Conservation (phyloP, 2,113 vertebrate species). For the Globicephala melas region DNA sequence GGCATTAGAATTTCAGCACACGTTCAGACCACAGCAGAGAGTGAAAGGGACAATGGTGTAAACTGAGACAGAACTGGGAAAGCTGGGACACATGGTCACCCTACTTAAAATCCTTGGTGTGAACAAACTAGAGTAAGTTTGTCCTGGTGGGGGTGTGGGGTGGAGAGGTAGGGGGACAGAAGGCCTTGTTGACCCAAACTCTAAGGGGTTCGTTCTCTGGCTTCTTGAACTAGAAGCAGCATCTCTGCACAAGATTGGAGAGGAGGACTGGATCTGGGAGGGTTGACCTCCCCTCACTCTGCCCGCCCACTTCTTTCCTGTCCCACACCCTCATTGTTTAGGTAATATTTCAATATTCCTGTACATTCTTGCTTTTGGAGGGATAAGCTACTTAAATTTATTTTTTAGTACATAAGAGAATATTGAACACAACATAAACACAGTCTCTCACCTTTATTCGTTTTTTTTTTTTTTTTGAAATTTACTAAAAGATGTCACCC, state of each 20-base stretch:
- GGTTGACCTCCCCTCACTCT: background rate
- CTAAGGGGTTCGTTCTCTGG: background rate
- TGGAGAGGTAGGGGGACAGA: background rate
- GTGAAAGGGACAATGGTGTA: background rate
- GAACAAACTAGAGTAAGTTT: background rate
- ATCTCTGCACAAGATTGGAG: background rate
- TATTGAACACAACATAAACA: background rate
- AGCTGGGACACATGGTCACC: background rate
- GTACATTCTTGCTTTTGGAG: background rate
- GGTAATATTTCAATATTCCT: background rate
- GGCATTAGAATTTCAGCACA: background rate
- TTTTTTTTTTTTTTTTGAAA: background rate
- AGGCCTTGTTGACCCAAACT: background rate
- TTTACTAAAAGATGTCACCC: background rate
- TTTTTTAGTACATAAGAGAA: slow-evolving; percentile 1
- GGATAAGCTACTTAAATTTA: background rate
- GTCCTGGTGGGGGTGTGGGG: background rate
- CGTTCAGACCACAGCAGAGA: background rate
- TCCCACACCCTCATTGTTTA: background rate
- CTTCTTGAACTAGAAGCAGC: background rate
- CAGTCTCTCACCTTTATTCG: background rate
- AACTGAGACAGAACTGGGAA: background rate
- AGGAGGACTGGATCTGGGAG: background rate
- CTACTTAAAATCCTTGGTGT: background rate
- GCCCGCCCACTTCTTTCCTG: background rate